Conservation (phyloP, 2,797 vertebrate species). For the Delichon dasypus region DNA sequence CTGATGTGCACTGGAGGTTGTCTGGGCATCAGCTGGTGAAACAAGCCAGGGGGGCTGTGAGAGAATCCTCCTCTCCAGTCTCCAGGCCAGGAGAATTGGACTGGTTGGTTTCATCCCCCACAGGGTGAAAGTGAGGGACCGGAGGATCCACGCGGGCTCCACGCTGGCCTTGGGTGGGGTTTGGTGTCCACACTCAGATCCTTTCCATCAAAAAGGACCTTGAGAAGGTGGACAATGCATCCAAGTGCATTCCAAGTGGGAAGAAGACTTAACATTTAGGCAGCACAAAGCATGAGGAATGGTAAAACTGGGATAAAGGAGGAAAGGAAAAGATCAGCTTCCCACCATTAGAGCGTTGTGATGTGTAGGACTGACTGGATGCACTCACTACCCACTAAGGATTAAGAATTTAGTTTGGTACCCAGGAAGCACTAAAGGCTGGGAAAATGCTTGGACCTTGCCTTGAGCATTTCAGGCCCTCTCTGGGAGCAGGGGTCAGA, state of each 20-base stretch:
- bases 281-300: neutral
- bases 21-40: neutral
- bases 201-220: neutral
- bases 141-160: rapidly evolving
- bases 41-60: neutral
- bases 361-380: neutral
- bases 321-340: neutral
- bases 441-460: neutral
- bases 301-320: neutral
- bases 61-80: neutral
- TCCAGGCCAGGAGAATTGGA: neutral
- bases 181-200: neutral
- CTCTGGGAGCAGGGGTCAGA: neutral
- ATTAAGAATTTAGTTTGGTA: neutral
- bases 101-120: neutral
- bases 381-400: neutral
- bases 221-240: neutral
- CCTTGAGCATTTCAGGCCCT: neutral
- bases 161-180: neutral
- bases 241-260: too few species aligned
- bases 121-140: neutral
- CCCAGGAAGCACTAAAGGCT: neutral
- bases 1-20: neutral
- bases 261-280: neutral
- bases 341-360: neutral